Evolutionary conservation across 92 coral and sea anemone genomes (phyloP).

Genomic region (Anthopleura xanthogrammica): DNA sequence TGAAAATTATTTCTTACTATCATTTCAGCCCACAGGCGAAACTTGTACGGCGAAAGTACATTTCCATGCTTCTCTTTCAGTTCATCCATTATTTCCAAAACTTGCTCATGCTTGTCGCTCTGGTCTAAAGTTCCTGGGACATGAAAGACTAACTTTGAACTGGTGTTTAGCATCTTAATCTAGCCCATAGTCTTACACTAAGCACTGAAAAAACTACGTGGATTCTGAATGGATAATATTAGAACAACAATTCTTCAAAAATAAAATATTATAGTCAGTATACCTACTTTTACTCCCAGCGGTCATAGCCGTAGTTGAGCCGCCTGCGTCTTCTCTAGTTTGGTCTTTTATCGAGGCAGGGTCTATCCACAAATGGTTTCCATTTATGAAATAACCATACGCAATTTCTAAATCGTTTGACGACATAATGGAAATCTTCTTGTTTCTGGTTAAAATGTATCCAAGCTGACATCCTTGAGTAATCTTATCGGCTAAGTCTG

Average conservation of each 20-base stretch:
- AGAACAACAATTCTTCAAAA: neutral
- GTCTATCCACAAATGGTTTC: neutral
- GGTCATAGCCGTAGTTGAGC: neutral
- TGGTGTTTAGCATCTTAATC: neutral
- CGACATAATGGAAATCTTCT: neutral
- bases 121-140: neutral
- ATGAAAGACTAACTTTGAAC: neutral
- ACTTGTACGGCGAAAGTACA: constrained; percentile 5
- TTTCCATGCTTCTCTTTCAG: constrained; percentile 10
- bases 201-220: too few species aligned
- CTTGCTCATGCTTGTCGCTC: neutral
- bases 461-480: neutral
- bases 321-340: neutral
- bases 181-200: neutral
- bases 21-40: constrained; percentile 45
- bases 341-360: neutral
- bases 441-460: neutral
- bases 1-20: constrained; percentile 13
- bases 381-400: neutral
- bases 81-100: constrained; percentile 10
- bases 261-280: too few species aligned
- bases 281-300: too few species aligned
- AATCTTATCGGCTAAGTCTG: neutral
- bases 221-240: too few species aligned
- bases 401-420: neutral